Evolutionary conservation across 2,797 vertebrate genomes (phyloP).

Genomic region (Borostomias antarcticus): DNA sequence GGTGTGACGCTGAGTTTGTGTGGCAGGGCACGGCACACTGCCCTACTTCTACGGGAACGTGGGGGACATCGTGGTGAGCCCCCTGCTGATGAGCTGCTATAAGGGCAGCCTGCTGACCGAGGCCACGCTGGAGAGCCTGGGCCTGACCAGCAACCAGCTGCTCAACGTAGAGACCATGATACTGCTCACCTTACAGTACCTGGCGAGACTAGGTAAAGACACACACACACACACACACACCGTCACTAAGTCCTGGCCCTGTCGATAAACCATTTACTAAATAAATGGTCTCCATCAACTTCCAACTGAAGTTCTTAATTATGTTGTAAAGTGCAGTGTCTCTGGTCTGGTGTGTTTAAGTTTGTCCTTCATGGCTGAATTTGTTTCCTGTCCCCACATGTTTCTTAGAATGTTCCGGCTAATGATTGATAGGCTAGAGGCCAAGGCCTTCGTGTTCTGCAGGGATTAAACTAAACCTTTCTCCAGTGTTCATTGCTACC

Average conservation of each 20-base stretch:
- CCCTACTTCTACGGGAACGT: constrained; percentile 99
- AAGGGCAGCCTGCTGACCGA: constrained; percentile 89
- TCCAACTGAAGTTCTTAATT: too few relatives aligned
- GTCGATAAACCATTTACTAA: too few relatives aligned
- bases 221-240: background rate
- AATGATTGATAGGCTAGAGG: background rate
- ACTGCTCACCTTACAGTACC: constrained; percentile 94
- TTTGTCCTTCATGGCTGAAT: background rate
- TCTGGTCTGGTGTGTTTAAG: too few relatives aligned
- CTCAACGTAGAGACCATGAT: constrained; percentile 93
- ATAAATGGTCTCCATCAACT: too few relatives aligned
- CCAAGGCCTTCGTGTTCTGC: background rate
- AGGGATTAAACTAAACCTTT: background rate
- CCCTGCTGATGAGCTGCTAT: constrained; percentile 95
- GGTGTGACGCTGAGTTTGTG: constrained; percentile 16
- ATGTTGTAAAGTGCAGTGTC: too few relatives aligned
- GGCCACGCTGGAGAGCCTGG: constrained; percentile 85
- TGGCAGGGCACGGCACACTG: constrained; percentile 92
- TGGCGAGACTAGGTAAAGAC: constrained; percentile 89
- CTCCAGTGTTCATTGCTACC: too few relatives aligned
- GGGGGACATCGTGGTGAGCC: constrained; percentile 95
- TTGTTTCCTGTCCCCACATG: background rate
- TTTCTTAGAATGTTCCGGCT: background rate
- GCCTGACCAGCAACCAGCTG: constrained; percentile 84
- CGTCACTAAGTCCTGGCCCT: background rate